Evolutionary conservation across 2,797 vertebrate genomes (phyloP), one percentile per base, ranked within the genome.

Genomic region (Halcyon badia): DNA sequence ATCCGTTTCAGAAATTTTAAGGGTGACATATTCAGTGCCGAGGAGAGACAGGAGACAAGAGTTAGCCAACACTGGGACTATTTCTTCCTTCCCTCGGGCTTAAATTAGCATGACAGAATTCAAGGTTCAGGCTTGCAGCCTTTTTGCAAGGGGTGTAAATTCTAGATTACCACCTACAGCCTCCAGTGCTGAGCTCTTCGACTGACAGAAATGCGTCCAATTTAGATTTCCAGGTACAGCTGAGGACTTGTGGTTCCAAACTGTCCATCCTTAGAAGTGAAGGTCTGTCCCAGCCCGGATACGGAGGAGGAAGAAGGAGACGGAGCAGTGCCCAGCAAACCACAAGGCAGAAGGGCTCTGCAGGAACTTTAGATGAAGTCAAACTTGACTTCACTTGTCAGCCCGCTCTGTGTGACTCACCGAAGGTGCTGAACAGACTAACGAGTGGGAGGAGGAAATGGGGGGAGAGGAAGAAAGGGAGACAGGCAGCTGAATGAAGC

Each of bases 381-480:
- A 9, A 94, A 96, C 81, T 96, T 80, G 75, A 79, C 96, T 96
- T 95, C 78, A 35, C 77, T 92, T 94, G 95, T 96, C 93, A 95
- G 94, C 70, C 94, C 75, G 83, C 76, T 95, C 90, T 51, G 72
- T 94, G 93, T 96, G 95, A 97, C 93, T 94, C 95, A 96, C 91
- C 3, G 56, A 91, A 96, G 89, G 93, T 97, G 93, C 94, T 88
- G 93, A 94, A 92, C 91, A 96, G 93, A 93, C 88, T 96, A 97
- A 89, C 66, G 91, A 97, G 94, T 90, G 42, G 95, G 94, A 97
- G 89, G 96, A 97, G 89, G 92, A 95, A 92, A 91, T 6, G 26
- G 88, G 66, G 66, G 65, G 71, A 73, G 70, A 92, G 94, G 95
- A 95, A 95, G 91, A 93, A 91, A 81, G 58, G 62, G 94, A 97